Percentiles rank a stretch among this genome's conserved stretches.
These are phyloP conservation scores for Sarcophaga bullata DNA, from an alignment of 1,140 invertebrate species.

Conservation along the genomic window DNA sequence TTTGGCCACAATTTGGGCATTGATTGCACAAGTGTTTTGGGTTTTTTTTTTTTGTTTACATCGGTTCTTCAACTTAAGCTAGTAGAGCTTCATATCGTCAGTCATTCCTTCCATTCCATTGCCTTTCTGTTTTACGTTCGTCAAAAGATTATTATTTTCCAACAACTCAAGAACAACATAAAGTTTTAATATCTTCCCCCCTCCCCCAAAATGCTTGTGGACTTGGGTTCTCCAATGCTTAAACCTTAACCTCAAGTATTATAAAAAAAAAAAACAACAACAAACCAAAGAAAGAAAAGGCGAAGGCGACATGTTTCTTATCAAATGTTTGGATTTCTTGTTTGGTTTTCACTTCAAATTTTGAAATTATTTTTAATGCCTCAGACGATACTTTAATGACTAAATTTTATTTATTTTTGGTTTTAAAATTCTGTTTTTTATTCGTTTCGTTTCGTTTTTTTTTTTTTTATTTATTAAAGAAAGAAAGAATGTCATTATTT, in stretches of 20 bases:
- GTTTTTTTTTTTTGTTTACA: too few relatives aligned
- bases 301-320: constrained; percentile 15
- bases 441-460: too few relatives aligned
- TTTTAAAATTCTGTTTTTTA: too few relatives aligned
- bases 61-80: too few relatives aligned
- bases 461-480: too few relatives aligned
- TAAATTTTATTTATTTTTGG: neutral
- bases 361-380: neutral
- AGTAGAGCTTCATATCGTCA: neutral
- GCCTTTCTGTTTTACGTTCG: neutral
- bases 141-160: neutral
- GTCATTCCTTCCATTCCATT: neutral
- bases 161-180: neutral
- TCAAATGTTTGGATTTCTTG: neutral
- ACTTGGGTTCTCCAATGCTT: neutral
- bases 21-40: constrained; percentile 2
- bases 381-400: neutral
- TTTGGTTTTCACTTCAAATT: neutral
- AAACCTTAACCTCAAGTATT: constrained; percentile 2
- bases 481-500: neutral
- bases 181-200: neutral
- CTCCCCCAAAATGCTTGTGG: too few relatives aligned
- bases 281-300: too few relatives aligned
- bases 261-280: too few relatives aligned
- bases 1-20: neutral